Conservation (phyloP, 2,797 vertebrate genomes). For the Leptoclinus maculatus region DNA sequence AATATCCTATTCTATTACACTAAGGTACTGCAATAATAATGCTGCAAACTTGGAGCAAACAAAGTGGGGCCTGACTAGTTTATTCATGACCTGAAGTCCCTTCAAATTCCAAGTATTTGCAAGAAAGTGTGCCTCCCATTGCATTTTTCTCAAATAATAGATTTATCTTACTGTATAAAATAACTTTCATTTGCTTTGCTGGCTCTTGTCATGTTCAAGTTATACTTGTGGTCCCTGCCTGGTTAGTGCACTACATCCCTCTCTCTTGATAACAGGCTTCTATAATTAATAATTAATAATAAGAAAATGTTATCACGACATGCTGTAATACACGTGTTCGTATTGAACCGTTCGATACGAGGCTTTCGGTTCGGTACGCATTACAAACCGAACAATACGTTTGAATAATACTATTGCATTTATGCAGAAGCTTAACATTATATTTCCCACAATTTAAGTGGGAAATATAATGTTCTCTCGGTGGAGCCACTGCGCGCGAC, state of each 20-base stretch:
- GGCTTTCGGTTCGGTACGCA: no score
- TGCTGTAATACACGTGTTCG: neutral
- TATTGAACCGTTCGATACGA: no score
- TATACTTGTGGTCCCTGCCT: neutral
- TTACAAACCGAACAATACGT: no score
- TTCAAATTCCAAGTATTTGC: neutral
- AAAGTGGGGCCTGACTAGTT: neutral
- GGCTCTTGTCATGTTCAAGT: neutral
- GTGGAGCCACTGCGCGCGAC: no score
- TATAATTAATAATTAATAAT: no score
- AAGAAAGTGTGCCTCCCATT: neutral
- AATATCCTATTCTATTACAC: neutral
- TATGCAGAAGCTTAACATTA: no score
- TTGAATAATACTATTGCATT: no score
- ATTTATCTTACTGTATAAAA: neutral
- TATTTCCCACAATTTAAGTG: no score
- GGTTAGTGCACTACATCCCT: neutral
- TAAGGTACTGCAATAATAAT: neutral
- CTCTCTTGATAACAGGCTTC: neutral
- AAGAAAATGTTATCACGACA: neutral
- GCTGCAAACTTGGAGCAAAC: constrained; percentile 2
- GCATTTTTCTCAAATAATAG: constrained; percentile 6
- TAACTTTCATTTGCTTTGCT: neutral
- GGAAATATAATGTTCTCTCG: no score
- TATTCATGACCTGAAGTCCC: neutral